These are phyloP conservation scores for Eunapius fragilis DNA, from an alignment of 37 sponge, comb jelly and placozoan genomes.

Conservation along the genomic window DNA sequence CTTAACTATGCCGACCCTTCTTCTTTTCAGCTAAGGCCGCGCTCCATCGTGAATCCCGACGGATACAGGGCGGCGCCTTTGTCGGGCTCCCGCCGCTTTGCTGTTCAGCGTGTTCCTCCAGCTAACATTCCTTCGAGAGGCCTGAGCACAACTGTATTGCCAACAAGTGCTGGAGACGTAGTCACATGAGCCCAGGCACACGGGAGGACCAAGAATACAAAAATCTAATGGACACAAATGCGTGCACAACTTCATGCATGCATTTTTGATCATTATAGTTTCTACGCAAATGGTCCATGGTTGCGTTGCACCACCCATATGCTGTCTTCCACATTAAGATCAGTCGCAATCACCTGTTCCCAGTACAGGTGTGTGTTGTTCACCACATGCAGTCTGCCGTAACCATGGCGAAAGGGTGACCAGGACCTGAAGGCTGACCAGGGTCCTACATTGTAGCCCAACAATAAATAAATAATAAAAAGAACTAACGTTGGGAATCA, in stretches of 20 bases:
- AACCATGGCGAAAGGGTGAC: constrained; percentile 26
- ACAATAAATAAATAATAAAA: not conserved
- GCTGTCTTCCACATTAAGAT: constrained; percentile 1
- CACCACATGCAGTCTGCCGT: constrained; percentile 35
- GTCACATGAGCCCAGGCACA: too few relatives aligned
- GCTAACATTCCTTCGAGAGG: too few relatives aligned
- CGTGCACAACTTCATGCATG: not conserved
- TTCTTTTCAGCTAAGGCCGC: constrained; percentile 41
- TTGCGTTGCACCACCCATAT: constrained; percentile 27
- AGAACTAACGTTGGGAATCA: not conserved
- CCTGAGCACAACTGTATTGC: too few relatives aligned
- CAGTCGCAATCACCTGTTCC: constrained; percentile 36
- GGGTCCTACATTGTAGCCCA: not conserved
- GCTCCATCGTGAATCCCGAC: constrained; percentile 56
- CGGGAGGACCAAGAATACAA: too few relatives aligned
- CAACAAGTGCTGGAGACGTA: too few relatives aligned
- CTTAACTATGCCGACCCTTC: constrained; percentile 75
- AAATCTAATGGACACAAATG: not conserved
- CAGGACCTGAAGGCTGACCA: constrained; percentile 61
- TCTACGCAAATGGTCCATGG: constrained; percentile 29
- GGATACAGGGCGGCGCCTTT: constrained; percentile 26
- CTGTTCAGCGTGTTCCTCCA: not conserved
- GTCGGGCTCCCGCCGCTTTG: not conserved
- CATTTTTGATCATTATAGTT: not conserved
- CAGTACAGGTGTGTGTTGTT: constrained; percentile 41